Evolutionary conservation across 2,888 invertebrate genomes (phyloP).

Genomic region (Poecilus cupreus): DNA sequence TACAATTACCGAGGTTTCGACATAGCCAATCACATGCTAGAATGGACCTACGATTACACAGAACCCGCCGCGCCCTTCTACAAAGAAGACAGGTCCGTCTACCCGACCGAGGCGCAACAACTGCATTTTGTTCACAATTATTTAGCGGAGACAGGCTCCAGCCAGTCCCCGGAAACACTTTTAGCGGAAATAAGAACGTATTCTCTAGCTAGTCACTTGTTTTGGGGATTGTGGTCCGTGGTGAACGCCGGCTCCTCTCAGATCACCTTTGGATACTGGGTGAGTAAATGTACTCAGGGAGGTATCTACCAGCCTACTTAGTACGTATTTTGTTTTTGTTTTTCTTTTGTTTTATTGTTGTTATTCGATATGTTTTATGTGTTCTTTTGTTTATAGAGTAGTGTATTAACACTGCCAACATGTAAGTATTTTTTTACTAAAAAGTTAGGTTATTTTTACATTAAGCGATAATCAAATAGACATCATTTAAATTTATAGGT

Average conservation of each 20-base stretch:
- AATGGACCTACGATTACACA: constrained; percentile 94
- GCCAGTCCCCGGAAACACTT: constrained; percentile 68
- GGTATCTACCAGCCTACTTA: neutral
- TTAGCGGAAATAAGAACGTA: constrained; percentile 86
- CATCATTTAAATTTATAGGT: too few species aligned
- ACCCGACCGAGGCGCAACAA: constrained; percentile 87
- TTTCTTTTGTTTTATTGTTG: neutral
- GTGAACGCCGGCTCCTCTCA: constrained; percentile 90
- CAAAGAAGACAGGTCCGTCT: constrained; percentile 79
- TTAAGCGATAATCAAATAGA: too few species aligned
- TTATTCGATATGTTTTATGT: constrained; percentile 53
- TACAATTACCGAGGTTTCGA: constrained; percentile 96
- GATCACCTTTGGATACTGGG: constrained; percentile 97
- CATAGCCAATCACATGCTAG: constrained; percentile 95
- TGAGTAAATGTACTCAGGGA: constrained; percentile 71
- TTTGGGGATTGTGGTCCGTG: constrained; percentile 96
- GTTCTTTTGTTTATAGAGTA: constrained; percentile 52
- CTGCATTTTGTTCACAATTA: constrained; percentile 77
- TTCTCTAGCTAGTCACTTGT: constrained; percentile 90
- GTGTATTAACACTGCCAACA: constrained; percentile 48
- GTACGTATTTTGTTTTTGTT: neutral
- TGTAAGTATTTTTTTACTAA: constrained; percentile 44
- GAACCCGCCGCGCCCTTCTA: constrained; percentile 86
- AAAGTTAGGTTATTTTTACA: constrained; percentile 16
- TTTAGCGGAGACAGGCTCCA: constrained; percentile 70